Base-by-base conservation (phyloP, 2,797 vertebrate species). In the Crocidura indochinensis region DNA sequence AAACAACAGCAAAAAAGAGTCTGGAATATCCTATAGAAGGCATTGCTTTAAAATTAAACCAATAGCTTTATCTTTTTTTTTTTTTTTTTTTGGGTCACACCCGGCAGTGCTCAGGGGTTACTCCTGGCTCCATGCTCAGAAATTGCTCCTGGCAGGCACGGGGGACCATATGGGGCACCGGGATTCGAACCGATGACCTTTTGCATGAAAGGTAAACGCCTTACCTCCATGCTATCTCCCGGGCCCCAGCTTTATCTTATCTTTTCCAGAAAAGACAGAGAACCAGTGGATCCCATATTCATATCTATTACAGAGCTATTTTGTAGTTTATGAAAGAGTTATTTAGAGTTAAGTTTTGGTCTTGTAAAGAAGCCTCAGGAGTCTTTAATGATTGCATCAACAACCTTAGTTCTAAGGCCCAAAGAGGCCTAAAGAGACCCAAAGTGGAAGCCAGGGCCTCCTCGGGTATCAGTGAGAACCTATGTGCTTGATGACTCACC, bases 1-100 rank as follows among this genome's bases (percentile, higher is more conserved):
- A 5, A 17, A 60, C 14, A 12, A 12, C 51, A 53, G 15, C 12
- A 19, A 19, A 60, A 60, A n/a, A 53, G 90, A 92, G 73, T n/a
- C 26, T 77, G 17, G 29, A 92, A 71, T 90, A 82, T 83, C 38
- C 22, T 31, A 24, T 80, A 67, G 77, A 92, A 87, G 14, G 17
- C 12, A 60, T 31, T 49, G n/a, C 68, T 89, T 65, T 79, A 68
- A 90, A 93, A 82, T 38, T 73, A 29, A 88, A n/a, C 4, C 38
- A 91, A 89, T 72, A n/a, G 17, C 87, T 10, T 14, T 8, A 6
- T 4, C 15, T 44, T 44, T n/a, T n/a, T n/a, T n/a, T n/a, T n/a
- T n/a, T n/a, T n/a, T n/a, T n/a, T n/a, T n/a, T n/a, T n/a, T n/a
- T n/a, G n/a, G n/a, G n/a, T n/a, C n/a, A n/a, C n/a, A n/a, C n/a